A percentile compares a stretch with the other conserved stretches of the same genome.
Evolutionary conservation across 2,797 vertebrate genomes (phyloP).

Genomic region (Geotrypetes seraphini): DNA sequence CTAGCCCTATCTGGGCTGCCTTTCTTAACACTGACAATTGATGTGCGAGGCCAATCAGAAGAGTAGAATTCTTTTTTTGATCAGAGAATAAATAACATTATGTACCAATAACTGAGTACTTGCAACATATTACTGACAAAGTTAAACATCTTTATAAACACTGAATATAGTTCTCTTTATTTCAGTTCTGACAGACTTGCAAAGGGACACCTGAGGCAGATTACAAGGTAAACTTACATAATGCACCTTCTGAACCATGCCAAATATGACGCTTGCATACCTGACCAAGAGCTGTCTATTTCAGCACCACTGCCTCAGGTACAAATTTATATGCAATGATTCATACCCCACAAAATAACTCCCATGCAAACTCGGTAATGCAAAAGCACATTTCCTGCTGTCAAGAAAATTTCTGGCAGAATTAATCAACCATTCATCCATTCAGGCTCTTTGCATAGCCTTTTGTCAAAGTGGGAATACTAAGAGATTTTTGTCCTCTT

Average conservation of each 20-base stretch:
- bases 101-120: too few species aligned
- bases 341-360: constrained; percentile 78
- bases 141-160: too few species aligned
- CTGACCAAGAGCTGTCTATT: constrained; percentile 36
- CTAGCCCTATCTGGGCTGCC: too few species aligned
- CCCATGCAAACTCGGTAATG: constrained; percentile 86
- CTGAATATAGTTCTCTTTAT: too few species aligned
- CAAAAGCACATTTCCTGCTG: constrained; percentile 97
- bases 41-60: too few species aligned
- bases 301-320: constrained; percentile 81
- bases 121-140: too few species aligned
- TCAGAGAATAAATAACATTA: too few species aligned
- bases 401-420: constrained; percentile 93
- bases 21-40: too few species aligned
- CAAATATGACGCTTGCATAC: constrained; percentile 19
- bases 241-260: constrained; percentile 24
- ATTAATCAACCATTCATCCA: constrained; percentile 99
- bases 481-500: constrained; percentile 90
- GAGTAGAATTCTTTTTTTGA: too few species aligned
- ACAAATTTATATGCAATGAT: constrained; percentile 81
- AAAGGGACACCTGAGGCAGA: constrained; percentile 29
- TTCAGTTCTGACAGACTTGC: constrained; percentile 30
- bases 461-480: constrained; percentile 93
- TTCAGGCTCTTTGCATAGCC: constrained; percentile 99
- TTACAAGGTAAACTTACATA: constrained; percentile 14